A percentile compares a stretch with the other conserved stretches of the same genome.
Conservation (phyloP, 2,113 vertebrate species). For the Catharus fuscescens region DNA sequence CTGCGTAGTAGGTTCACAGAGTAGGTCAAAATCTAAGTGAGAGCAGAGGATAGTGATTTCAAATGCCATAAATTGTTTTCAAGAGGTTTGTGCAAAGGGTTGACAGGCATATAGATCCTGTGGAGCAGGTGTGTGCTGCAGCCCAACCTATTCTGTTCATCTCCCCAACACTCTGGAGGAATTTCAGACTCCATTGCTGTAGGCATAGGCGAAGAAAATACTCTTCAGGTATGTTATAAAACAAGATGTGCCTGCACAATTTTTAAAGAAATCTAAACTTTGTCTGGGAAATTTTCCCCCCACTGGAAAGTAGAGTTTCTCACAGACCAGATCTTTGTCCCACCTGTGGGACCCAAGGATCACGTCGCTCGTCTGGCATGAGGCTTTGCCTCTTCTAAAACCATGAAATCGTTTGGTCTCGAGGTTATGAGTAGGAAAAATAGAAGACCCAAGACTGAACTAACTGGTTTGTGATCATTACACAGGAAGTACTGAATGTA, state of each 20-base stretch:
- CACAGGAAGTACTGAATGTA: not conserved
- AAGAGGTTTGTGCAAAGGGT: not conserved
- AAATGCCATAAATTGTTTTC: not conserved
- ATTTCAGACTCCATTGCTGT: not conserved
- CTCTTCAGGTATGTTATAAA: not conserved
- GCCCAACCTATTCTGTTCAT: not conserved
- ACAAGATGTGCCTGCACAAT: not conserved
- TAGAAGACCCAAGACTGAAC: not conserved
- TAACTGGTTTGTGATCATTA: not conserved
- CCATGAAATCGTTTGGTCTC: not conserved
- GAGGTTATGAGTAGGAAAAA: not conserved
- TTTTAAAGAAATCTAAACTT: not conserved
- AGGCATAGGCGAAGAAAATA: not conserved
- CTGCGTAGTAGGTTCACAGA: not conserved
- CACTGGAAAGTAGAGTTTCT: not conserved
- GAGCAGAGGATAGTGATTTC: not conserved
- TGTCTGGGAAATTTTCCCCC: not conserved
- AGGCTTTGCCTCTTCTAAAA: not conserved
- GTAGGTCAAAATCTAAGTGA: not conserved
- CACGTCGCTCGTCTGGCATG: accelerated
- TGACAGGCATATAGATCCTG: not conserved
- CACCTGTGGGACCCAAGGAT: too few relatives aligned
- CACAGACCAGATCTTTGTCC: not conserved
- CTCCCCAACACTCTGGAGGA: not conserved
- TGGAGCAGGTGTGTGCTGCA: not conserved